Evolutionary conservation across 2,797 vertebrate species (phyloP).

Genomic region (Aselliscus stoliczkanus): DNA sequence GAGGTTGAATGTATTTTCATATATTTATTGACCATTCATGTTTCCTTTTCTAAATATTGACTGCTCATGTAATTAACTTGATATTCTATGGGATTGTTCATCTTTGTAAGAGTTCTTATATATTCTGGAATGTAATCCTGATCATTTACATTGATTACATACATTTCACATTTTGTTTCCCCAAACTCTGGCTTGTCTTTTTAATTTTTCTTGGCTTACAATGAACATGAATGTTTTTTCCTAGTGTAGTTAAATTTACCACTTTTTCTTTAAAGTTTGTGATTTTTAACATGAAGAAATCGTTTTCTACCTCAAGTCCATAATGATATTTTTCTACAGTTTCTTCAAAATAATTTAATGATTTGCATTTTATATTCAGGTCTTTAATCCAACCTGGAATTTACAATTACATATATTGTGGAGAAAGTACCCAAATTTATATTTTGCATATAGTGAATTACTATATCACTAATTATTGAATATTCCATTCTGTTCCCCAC

Average conservation of each 20-base stretch:
- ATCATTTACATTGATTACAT: neutral
- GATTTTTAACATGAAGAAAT: conserved; percentile 31
- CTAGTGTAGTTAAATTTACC: neutral
- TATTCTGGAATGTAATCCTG: neutral
- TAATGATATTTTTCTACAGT: neutral
- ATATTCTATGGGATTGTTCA: neutral
- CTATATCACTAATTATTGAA: neutral
- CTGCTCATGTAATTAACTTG: neutral
- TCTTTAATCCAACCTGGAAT: neutral
- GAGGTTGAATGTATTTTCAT: neutral
- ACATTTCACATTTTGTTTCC: neutral
- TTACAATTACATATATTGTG: neutral
- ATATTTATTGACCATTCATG: neutral
- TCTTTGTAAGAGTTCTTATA: neutral
- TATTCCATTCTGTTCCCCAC: neutral
- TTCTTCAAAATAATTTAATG: neutral
- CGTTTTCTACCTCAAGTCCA: neutral
- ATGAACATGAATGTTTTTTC: neutral
- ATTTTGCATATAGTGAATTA: neutral
- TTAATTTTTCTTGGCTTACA: neutral
- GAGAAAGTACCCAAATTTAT: neutral
- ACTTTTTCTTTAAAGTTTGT: neutral
- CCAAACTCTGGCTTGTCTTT: neutral
- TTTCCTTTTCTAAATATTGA: conserved; percentile 2
- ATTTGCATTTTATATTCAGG: neutral